Base-by-base conservation (phyloP, 2,113 vertebrate genomes). In the Chaenocephalus aceratus region DNA sequence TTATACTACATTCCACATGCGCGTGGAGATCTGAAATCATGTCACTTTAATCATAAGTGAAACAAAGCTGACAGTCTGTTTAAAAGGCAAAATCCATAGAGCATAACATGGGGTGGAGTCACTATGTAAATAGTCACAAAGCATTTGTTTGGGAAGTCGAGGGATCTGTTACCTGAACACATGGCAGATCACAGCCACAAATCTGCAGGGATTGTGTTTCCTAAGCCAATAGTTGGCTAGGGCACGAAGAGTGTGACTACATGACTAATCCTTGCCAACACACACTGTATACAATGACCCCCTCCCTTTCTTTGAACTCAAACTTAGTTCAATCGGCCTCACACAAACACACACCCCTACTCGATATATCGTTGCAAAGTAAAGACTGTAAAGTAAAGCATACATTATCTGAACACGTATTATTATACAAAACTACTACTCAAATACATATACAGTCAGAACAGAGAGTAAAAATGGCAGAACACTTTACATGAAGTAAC, bases 121-220 rank as follows among this genome's bases (percentile, higher is more conserved):
- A n/a, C 54, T 61, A 26, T 86, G 84, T 84, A 87, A 92, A 92
- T 78, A 86, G n/a, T 65, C 80, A 84, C 86, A 85, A 79, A 86
- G 83, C 77, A 26, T 77, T 84, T 91, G 79, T 85, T 88, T 88
- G 78, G 53, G 11, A 46, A 76, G 79, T 44, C 6, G 11, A 72
- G 59, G 60, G 87, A 83, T 91, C 75, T 71, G 71, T 89, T 88
- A 90, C 80, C 87, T 88, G 85, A 90, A 78, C 86, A 88, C 90
- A 93, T 93, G 92, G 89, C 85, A 80, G 85, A 85, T 84, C 81
- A 85, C 58, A 72, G 75, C 63, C 80, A 75, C 88, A 89, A 87
- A 93, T 92, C 89, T 61, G 23, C 54, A 69, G 83, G 86, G 93
- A 93, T 93, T 93, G 68, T 74, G 66, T 65, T 85, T 74, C 62